A percentile compares a stretch with the other conserved stretches of the same genome.
Evolutionary conservation across 2,113 vertebrate genomes (phyloP).

Genomic region (Zootoca vivipara): DNA sequence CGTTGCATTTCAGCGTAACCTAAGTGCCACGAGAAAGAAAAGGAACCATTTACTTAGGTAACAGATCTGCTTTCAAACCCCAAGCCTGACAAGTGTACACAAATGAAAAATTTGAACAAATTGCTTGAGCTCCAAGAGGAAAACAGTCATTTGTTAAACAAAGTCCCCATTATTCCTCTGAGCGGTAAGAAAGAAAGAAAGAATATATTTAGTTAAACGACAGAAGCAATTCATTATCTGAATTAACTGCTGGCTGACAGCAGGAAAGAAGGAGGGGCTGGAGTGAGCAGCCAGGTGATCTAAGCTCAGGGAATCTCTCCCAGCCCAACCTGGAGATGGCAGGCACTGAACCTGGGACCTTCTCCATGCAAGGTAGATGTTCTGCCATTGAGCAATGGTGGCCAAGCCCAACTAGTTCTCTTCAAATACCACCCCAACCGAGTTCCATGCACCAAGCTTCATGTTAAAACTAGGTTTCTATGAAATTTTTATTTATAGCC

Average conservation of each 20-base stretch:
- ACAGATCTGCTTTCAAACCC: slow-evolving; percentile 23
- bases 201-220: slow-evolving; percentile 15
- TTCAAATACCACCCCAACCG: too few species aligned
- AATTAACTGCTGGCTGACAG: neutral
- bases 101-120: slow-evolving; percentile 34
- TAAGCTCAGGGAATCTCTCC: slow-evolving; percentile 1
- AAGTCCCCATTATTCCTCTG: slow-evolving; percentile 9
- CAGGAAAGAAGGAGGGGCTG: neutral
- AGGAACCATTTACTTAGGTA: slow-evolving; percentile 13
- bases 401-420: too few species aligned
- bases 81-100: slow-evolving; percentile 21
- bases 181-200: accelerated
- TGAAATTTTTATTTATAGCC: neutral
- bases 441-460: neutral
- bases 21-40: slow-evolving; percentile 61
- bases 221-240: neutral
- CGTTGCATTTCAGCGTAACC: slow-evolving; percentile 91
- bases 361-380: too few species aligned
- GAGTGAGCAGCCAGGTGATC: neutral
- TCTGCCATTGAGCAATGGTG: too few species aligned
- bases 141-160: slow-evolving; percentile 1
- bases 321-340: neutral
- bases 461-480: neutral
- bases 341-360: neutral
- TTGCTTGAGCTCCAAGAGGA: neutral